These are phyloP conservation scores for Cyclophora albipunctata DNA, from an alignment of 2,888 invertebrate genomes.

Conservation along the genomic window DNA sequence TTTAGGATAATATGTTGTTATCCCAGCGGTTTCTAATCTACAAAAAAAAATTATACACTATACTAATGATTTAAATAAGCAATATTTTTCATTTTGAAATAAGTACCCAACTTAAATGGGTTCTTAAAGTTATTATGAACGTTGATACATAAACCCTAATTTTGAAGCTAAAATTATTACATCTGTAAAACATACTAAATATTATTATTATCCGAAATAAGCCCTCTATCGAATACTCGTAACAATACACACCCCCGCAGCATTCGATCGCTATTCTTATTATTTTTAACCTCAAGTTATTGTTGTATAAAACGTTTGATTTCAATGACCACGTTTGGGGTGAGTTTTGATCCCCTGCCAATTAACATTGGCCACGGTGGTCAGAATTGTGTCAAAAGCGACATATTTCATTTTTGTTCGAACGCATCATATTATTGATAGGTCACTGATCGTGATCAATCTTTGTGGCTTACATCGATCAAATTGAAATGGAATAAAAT, in stretches of 20 bases:
- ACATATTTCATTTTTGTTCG: slow-evolving; percentile 46
- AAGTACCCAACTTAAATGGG: too few relatives aligned
- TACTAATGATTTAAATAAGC: too few relatives aligned
- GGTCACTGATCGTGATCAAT: slow-evolving; percentile 43
- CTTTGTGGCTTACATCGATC: slow-evolving; percentile 8
- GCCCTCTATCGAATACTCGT: neutral
- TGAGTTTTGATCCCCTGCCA: slow-evolving; percentile 62
- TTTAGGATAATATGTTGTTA: too few relatives aligned
- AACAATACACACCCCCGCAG: slow-evolving; percentile 62
- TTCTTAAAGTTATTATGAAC: too few relatives aligned
- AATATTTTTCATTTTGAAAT: too few relatives aligned
- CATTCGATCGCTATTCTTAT: slow-evolving; percentile 47
- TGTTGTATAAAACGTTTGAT: slow-evolving; percentile 54
- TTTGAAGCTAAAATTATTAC: too few relatives aligned
- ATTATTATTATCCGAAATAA: too few relatives aligned
- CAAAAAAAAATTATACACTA: too few relatives aligned
- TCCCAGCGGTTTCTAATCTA: too few relatives aligned
- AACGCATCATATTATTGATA: slow-evolving; percentile 25
- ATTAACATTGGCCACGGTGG: slow-evolving; percentile 70
- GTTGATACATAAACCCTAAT: too few relatives aligned
- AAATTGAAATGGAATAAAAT: neutral
- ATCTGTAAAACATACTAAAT: too few relatives aligned
- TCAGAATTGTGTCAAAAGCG: slow-evolving; percentile 59
- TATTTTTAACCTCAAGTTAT: slow-evolving; percentile 59
- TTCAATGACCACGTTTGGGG: slow-evolving; percentile 46